Conservation (phyloP, 2,797 vertebrate genomes). For the Sandelia bainsii region DNA sequence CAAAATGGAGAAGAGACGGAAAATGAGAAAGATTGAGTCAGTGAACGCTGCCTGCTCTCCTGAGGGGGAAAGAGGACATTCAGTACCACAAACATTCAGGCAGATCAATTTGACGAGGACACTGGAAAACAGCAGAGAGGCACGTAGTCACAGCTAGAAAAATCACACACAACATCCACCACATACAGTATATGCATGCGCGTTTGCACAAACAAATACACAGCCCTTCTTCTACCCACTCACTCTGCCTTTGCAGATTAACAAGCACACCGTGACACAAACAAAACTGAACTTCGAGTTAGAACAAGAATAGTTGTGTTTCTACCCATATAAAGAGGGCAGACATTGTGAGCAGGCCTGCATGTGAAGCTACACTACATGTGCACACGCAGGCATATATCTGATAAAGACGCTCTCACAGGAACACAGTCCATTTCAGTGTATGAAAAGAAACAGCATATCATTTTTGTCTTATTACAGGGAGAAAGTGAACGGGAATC, state of each 20-base stretch:
- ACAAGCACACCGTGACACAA: slow-evolving; percentile 30
- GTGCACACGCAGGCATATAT: not conserved
- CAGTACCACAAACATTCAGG: slow-evolving; percentile 49
- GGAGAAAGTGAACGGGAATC: not conserved
- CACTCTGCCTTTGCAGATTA: slow-evolving; percentile 34
- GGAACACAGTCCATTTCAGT: no score
- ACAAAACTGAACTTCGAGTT: slow-evolving; percentile 45
- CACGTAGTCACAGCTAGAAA: slow-evolving; percentile 44
- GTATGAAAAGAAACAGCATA: not conserved
- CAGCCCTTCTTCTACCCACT: slow-evolving; percentile 41
- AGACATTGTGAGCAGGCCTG: not conserved
- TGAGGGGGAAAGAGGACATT: slow-evolving; percentile 32
- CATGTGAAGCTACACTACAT: not conserved
- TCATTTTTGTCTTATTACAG: not conserved
- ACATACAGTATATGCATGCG: slow-evolving; percentile 3
- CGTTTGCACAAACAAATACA: slow-evolving; percentile 24
- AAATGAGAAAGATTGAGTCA: slow-evolving; percentile 31
- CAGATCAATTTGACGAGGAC: slow-evolving; percentile 64
- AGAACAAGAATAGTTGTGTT: slow-evolving; percentile 10
- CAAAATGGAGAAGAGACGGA: slow-evolving; percentile 40
- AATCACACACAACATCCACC: slow-evolving; percentile 16
- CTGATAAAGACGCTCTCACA: not conserved
- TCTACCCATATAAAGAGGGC: slow-evolving; percentile 15
- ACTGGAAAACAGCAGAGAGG: slow-evolving; percentile 47
- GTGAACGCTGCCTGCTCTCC: slow-evolving; percentile 38